These are phyloP conservation scores for Falco columbarius DNA, from an alignment of 2,797 vertebrate genomes.

Conservation along the genomic window DNA sequence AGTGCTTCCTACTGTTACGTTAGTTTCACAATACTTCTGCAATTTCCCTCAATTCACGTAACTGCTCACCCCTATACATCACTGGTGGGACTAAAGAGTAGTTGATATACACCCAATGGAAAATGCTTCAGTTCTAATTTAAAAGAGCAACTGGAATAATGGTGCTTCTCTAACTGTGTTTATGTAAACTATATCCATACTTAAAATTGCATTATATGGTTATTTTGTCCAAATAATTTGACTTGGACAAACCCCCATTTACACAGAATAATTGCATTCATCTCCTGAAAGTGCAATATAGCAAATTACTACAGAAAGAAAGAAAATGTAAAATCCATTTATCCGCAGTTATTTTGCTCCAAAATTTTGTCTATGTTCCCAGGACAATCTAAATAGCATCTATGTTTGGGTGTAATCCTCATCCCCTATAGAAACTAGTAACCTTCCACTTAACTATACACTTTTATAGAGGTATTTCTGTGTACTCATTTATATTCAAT, in stretches of 20 bases:
- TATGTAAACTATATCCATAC: neutral
- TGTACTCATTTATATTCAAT: neutral
- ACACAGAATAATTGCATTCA: neutral
- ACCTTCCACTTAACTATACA: neutral
- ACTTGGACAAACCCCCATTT: neutral
- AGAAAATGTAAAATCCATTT: neutral
- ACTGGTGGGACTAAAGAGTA: neutral
- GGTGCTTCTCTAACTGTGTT: neutral
- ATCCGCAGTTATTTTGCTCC: neutral
- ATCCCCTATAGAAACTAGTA: neutral
- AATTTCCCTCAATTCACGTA: neutral
- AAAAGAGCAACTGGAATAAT: neutral
- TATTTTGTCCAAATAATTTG: neutral
- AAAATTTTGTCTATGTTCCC: neutral
- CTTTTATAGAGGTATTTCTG: neutral
- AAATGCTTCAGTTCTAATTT: neutral
- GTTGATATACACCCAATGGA: neutral
- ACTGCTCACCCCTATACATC: neutral
- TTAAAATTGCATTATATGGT: fast-evolving
- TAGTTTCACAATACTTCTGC: neutral
- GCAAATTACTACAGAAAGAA: neutral
- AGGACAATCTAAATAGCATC: neutral
- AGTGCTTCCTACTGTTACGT: neutral
- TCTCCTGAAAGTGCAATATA: neutral
- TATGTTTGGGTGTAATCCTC: neutral